Conservation (phyloP, 1,140 invertebrate genomes). For the Choristoneura fumiferana region DNA sequence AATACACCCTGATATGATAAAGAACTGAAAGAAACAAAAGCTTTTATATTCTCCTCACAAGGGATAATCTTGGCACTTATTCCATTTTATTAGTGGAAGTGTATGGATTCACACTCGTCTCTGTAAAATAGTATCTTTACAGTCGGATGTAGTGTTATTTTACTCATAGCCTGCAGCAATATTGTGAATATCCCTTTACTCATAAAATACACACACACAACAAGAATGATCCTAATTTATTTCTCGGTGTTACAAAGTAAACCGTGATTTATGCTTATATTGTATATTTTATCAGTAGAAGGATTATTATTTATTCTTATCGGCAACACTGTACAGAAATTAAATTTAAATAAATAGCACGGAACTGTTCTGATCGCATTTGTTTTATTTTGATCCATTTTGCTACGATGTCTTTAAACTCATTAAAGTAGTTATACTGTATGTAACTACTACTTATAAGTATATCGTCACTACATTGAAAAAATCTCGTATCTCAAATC, state of each 20-base stretch:
- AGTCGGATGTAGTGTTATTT: slow-evolving; percentile 47
- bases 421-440: no score
- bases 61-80: not conserved
- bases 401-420: no score
- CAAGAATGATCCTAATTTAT: not conserved
- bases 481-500: no score
- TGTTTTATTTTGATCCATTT: slow-evolving; percentile 31
- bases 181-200: not conserved
- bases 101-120: slow-evolving; percentile 40
- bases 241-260: not conserved
- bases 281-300: slow-evolving; percentile 34
- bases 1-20: no score
- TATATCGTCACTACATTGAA: no score
- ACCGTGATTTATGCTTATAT: not conserved
- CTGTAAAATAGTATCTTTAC: slow-evolving; percentile 51
- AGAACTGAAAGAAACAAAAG: no score
- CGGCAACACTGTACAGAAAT: slow-evolving; percentile 62
- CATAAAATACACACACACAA: not conserved
- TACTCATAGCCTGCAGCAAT: not conserved
- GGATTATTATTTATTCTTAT: slow-evolving; percentile 42
- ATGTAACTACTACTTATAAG: no score
- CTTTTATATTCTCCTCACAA: no score
- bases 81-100: not conserved
- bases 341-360: slow-evolving; percentile 60
- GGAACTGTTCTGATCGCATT: slow-evolving; percentile 47